phyloP scores from a whole-genome alignment of 2,888 invertebrate species.

The Scaptomyza caliginosa region DNA sequence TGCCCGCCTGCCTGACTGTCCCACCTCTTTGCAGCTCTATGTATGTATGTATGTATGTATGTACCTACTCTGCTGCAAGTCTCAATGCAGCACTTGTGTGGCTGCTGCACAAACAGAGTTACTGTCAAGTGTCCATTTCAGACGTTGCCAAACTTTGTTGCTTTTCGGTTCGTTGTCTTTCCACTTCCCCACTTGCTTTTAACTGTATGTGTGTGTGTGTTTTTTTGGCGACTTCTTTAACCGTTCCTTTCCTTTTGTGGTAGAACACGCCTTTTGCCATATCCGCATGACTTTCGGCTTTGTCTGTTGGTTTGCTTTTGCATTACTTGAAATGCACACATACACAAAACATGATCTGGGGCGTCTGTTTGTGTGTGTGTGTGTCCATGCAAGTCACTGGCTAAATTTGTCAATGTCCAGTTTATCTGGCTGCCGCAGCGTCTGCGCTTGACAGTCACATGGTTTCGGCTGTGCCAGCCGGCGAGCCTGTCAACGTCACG shows the following conservation, averaged over 20 bases:
- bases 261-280: slow-evolving; percentile 35
- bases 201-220: slow-evolving; percentile 10
- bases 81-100: slow-evolving; percentile 60
- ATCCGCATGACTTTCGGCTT: slow-evolving; percentile 66
- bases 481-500: slow-evolving; percentile 58
- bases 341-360: slow-evolving; percentile 6
- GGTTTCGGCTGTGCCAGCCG: slow-evolving; percentile 57
- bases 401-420: slow-evolving; percentile 73
- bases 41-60: too few relatives aligned
- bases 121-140: slow-evolving; percentile 78
- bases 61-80: slow-evolving; percentile 5
- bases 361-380: slow-evolving; percentile 42
- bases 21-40: neutral
- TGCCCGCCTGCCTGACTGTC: neutral
- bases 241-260: slow-evolving; percentile 2
- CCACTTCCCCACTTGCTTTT: neutral
- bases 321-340: slow-evolving; percentile 46
- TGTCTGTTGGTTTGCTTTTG: slow-evolving; percentile 49
- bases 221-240: slow-evolving; percentile 10
- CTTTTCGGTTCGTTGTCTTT: slow-evolving; percentile 56
- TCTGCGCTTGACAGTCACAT: slow-evolving; percentile 71
- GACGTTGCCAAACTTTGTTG: slow-evolving; percentile 67
- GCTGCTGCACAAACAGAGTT: slow-evolving; percentile 67
- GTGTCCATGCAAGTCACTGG: slow-evolving; percentile 50
- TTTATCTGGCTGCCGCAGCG: slow-evolving; percentile 67